Evolutionary conservation across 2,113 vertebrate genomes (phyloP).

Genomic region (Mixornis gularis): DNA sequence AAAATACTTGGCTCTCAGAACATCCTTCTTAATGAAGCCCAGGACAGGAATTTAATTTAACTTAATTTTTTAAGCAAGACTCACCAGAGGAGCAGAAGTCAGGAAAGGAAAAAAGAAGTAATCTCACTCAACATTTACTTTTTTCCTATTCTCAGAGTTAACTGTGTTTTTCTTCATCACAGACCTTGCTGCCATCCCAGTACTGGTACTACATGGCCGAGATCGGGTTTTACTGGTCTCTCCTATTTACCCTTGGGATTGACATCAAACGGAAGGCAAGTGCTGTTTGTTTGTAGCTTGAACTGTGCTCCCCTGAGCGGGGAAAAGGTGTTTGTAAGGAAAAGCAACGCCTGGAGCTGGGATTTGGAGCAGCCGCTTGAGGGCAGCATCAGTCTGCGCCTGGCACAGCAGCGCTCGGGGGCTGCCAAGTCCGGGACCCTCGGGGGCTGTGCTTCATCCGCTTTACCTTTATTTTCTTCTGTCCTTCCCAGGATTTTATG

Average conservation of each 20-base stretch:
- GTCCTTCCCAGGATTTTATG: constrained; percentile 79
- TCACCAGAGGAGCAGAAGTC: neutral
- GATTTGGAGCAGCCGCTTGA: neutral
- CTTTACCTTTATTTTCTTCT: neutral
- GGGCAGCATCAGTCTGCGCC: constrained; percentile 16
- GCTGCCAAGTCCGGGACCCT: neutral
- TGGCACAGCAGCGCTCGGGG: neutral
- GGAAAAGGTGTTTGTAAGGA: accelerated
- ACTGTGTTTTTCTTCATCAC: neutral
- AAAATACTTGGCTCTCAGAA: constrained; percentile 38
- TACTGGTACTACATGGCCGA: constrained; percentile 96
- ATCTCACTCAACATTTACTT: neutral
- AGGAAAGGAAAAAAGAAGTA: neutral
- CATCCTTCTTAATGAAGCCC: constrained; percentile 40
- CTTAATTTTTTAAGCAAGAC: constrained; percentile 25
- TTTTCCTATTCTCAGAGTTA: neutral
- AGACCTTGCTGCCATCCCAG: constrained; percentile 88
- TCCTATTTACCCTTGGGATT: constrained; percentile 85
- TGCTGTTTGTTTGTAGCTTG: neutral
- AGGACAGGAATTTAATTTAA: constrained; percentile 1
- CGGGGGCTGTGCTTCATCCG: neutral
- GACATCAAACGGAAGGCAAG: constrained; percentile 91
- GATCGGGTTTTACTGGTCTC: constrained; percentile 90
- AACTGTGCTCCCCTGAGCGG: accelerated
- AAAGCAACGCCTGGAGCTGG: neutral